Evolutionary conservation across 1,140 invertebrate species (phyloP).

Genomic region (Camponotus floridanus): DNA sequence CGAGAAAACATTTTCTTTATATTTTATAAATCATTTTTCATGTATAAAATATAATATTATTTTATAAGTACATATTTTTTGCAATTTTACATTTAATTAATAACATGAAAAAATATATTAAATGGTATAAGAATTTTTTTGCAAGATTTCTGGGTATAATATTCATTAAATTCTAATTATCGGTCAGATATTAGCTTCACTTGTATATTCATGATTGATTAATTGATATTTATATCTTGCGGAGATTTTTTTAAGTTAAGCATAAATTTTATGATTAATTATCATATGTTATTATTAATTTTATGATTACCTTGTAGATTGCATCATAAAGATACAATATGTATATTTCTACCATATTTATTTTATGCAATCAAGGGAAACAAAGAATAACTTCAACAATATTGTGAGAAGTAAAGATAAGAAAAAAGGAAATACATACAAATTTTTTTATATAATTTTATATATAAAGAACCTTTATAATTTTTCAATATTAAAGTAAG

Average conservation of each 20-base stretch:
- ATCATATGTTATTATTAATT: background rate
- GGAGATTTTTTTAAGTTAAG: background rate
- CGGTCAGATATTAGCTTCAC: background rate
- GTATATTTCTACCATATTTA: background rate
- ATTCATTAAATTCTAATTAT: background rate
- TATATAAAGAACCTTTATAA: background rate
- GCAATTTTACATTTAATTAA: background rate
- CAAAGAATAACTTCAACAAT: background rate
- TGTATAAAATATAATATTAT: background rate
- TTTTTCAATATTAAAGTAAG: slow-evolving; percentile 1
- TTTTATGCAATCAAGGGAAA: background rate
- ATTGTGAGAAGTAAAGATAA: background rate
- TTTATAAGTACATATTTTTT: background rate
- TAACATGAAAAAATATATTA: background rate
- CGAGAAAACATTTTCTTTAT: background rate
- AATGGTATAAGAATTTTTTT: background rate
- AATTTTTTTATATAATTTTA: background rate
- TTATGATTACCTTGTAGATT: background rate
- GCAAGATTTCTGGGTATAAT: background rate
- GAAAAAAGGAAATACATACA: background rate
- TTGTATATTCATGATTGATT: background rate
- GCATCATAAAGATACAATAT: background rate
- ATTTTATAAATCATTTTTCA: background rate
- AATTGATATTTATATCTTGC: background rate
- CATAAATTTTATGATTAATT: slow-evolving; percentile 1